Conservation (phyloP, 2,797 vertebrate species). For the Hylomyscus alleni region DNA sequence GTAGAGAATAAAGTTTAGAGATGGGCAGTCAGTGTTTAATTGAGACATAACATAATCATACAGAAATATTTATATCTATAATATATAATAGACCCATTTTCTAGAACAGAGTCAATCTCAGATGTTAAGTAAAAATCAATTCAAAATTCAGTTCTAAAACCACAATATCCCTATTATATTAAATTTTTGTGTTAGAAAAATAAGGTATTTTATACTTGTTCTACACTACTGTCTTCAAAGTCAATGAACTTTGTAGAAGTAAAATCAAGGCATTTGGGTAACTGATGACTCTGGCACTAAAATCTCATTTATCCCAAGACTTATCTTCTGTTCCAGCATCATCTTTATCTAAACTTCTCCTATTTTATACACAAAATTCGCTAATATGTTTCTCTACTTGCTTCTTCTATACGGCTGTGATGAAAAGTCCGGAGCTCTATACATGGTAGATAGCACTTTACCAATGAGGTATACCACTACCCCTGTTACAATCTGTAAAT, state of each 20-base stretch:
- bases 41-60: slow-evolving; percentile 1
- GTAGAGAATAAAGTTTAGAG: not conserved
- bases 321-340: not conserved
- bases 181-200: slow-evolving; percentile 68
- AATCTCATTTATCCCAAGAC: not conserved
- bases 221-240: not conserved
- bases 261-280: not conserved
- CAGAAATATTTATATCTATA: not conserved
- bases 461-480: not conserved
- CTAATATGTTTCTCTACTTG: not conserved
- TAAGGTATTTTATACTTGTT: slow-evolving; percentile 23
- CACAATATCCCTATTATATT: slow-evolving; percentile 72
- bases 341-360: not conserved
- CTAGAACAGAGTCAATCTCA: not conserved
- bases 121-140: slow-evolving; percentile 49
- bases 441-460: not conserved
- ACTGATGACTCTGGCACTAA: not conserved
- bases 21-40: not conserved
- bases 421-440: not conserved
- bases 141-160: slow-evolving; percentile 76
- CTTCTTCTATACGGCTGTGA: not conserved
- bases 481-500: not conserved
- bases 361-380: not conserved
- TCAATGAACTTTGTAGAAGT: not conserved
- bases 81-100: not conserved